Evolutionary conservation across 2,888 invertebrate genomes (phyloP), one percentile per base, ranked within the genome.

Genomic region (Clivina fossor): DNA sequence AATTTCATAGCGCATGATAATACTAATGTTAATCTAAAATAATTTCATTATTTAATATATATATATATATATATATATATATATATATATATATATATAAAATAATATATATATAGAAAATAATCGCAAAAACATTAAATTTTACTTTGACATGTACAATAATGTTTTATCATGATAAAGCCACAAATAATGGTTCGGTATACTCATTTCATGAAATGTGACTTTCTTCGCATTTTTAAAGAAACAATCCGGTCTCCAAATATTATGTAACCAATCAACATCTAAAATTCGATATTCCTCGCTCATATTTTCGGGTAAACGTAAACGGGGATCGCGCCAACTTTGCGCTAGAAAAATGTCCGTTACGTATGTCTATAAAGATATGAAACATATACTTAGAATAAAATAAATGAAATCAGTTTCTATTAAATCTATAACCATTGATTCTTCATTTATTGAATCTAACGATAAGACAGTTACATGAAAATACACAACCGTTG

Each of bases 371-470:
- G 93, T 93, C 93, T 93, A 75, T 5, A 76, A 75, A 54, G 40
- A 61, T 55, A 47, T 47, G n/a, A n/a, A n/a, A n/a, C n/a, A n/a
- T n/a, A n/a, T n/a, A n/a, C n/a, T n/a, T n/a, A n/a, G n/a, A 20
- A 1, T 8, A 4, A 15, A 37, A 40, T 40, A 19, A 40, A 40
- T 40, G n/a, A 9, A 11, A 40, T n/a, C n/a, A n/a, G n/a, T n/a
- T n/a, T n/a, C n/a, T 20, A 26, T 28, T 8, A 18, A 46, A 41
- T 41, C 16, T 16, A 67, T 69, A 72, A 88, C 91, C 94, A 95
- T 95, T 35, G 93, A 93, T 73, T 93, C 93, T 72, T 94, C 95
- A 69, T 94, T 93, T 62, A 95, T 93, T n/a, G 93, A 93, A 76
- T 94, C 93, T 63, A 94, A 76, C 41, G 92, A 92, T 58, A 93